Conservation (phyloP, 37 sponge, comb jelly and placozoan species). For the Geodia barretti region DNA sequence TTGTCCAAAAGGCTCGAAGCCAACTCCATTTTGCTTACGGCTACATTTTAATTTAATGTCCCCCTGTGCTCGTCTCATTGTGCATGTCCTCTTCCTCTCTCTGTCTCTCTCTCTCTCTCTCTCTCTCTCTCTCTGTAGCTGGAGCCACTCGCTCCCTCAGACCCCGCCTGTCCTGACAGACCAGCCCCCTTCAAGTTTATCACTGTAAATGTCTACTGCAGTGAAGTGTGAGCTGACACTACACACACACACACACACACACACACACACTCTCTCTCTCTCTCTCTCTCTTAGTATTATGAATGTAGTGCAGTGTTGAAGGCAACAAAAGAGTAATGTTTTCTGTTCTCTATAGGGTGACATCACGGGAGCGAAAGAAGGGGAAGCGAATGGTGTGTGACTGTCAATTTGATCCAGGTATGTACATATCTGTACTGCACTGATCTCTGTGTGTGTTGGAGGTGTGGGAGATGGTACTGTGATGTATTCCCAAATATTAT, state of each 20-base stretch:
- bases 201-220: conserved; percentile 85
- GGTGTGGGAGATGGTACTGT: not conserved
- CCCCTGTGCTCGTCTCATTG: not conserved
- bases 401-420: conserved; percentile 91
- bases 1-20: too few species aligned
- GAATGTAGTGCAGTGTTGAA: not conserved
- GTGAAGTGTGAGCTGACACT: conserved; percentile 25
- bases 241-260: not conserved
- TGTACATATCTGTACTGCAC: not conserved
- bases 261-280: not conserved
- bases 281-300: not conserved
- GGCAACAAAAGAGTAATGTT: not conserved
- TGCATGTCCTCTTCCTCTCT: not conserved
- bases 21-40: not conserved
- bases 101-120: not conserved
- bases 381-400: conserved; percentile 93
- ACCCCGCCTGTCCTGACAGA: conserved; percentile 48
- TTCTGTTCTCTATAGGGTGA: conserved; percentile 22
- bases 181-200: conserved; percentile 83
- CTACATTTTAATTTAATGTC: not conserved
- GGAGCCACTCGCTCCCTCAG: conserved; percentile 65
- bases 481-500: conserved; percentile 3
- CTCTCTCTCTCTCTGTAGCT: conserved; percentile 10
- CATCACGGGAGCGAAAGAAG: conserved; percentile 70
- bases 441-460: not conserved